Percentiles rank a stretch among this genome's conserved stretches.
phyloP scores from a whole-genome alignment of 2,113 vertebrate species.

The Cochlearius cochlearius region DNA sequence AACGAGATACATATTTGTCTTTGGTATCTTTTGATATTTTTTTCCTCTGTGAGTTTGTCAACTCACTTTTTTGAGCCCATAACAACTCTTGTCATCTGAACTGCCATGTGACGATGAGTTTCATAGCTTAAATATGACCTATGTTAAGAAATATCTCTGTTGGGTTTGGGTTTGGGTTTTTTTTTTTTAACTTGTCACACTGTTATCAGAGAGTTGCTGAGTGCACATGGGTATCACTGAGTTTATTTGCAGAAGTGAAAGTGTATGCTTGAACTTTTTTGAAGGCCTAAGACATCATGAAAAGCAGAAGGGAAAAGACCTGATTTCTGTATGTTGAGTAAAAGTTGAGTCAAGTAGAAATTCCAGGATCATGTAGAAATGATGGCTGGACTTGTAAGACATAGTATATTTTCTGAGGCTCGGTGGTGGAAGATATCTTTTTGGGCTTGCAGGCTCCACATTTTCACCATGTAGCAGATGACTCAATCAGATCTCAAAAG shows the following conservation, averaged over 20 bases:
- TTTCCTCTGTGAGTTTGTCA: not conserved
- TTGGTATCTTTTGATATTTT: not conserved
- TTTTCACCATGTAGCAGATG: not conserved
- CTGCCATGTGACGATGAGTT: not conserved
- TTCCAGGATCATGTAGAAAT: not conserved
- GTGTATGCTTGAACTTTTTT: not conserved
- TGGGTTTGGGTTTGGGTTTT: not conserved
- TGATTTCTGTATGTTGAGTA: not conserved
- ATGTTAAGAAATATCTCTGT: not conserved
- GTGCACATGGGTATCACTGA: not conserved
- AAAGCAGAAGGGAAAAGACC: not conserved
- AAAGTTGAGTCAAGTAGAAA: not conserved
- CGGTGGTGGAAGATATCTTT: not conserved
- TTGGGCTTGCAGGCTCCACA: not conserved
- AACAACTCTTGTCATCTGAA: not conserved
- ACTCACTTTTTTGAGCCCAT: not conserved
- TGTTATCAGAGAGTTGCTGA: not conserved
- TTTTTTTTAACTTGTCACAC: not conserved
- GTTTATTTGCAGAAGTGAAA: not conserved
- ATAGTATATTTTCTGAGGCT: not conserved
- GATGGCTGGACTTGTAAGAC: not conserved
- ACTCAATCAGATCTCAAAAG: not conserved
- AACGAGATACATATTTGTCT: not conserved
- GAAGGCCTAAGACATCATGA: not conserved
- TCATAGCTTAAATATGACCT: not conserved